phyloP scores from a whole-genome alignment of 2,113 vertebrate genomes.

The Sebastes fasciatus region DNA sequence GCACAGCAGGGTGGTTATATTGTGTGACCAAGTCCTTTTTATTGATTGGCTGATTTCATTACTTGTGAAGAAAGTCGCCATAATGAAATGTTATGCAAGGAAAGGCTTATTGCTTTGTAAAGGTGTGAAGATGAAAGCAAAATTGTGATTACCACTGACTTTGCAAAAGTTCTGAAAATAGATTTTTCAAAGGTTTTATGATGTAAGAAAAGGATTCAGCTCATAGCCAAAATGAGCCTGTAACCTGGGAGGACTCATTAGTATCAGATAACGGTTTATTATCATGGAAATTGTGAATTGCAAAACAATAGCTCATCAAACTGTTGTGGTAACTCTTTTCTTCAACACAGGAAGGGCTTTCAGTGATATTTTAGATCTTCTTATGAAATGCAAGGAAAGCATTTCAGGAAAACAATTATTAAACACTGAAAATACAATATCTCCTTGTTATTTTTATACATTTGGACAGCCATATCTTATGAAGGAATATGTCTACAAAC shows the following conservation, averaged over 20 bases:
- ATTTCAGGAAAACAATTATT: neutral
- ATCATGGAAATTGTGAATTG: neutral
- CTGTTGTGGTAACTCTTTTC: neutral
- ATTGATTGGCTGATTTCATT: constrained; percentile 64
- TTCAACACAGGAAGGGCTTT: neutral
- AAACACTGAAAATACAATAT: neutral
- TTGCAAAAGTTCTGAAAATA: neutral
- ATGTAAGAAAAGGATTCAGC: neutral
- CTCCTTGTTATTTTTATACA: neutral
- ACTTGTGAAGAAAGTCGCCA: constrained; percentile 30
- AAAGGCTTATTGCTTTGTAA: constrained; percentile 20
- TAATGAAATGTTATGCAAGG: constrained; percentile 35
- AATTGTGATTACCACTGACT: constrained; percentile 13
- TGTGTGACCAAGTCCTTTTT: constrained; percentile 50
- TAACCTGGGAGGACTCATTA: neutral
- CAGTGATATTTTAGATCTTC: neutral
- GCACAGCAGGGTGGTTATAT: constrained; percentile 16
- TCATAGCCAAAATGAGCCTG: neutral
- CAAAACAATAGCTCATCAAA: neutral
- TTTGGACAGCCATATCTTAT: neutral
- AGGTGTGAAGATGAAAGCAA: neutral
- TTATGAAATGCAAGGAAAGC: neutral
- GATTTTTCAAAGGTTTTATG: neutral
- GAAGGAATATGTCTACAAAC: neutral
- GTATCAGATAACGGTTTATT: neutral